Evolutionary conservation across 1,140 invertebrate species (phyloP), one percentile per base, ranked within the genome.

Genomic region (Zaprionus inermis): DNA sequence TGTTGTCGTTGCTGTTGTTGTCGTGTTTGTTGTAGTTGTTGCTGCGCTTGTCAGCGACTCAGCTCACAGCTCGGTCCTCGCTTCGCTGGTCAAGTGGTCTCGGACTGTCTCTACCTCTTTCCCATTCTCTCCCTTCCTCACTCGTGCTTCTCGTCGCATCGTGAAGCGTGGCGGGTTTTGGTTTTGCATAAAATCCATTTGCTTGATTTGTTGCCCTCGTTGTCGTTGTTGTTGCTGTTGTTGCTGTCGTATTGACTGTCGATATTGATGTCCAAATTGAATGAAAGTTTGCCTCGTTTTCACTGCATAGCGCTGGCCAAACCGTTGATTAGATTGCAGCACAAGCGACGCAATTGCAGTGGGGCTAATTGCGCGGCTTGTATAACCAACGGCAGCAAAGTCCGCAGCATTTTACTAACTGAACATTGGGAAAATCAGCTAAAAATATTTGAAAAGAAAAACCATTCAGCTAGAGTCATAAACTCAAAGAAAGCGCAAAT

Each of bases 241-340:
- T 32, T 30, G 58, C 20, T 58, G 67, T 69, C 36, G 66, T 38
- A 34, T 60, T 65, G 63, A 24, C 56, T 63, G 67, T 63, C 64
- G 38, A 57, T 70, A 58, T 64, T 60, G 72, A 55, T 70, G 67
- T 74, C 59, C 68, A 72, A 65, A 82, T 69, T 72, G 83, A 86
- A 88, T 76, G 82, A 86, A 86, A 88, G 82, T 86, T 85, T 65
- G 83, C 76, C 72, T 79, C 73, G 77, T 79, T 89, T 88, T 89
- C 77, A 77, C 83, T 74, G 60, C 73, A 80, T 83, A 88, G 77
- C 78, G 75, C 78, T 69, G 59, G 18, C 55, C 49, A 57, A 76
- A 78, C 68, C 38, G 70, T 57, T 58, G 82, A 88, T 86, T 86
- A 86, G 82, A 88, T 86, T 86, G 76, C 66, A 66, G 70, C 54